Evolutionary conservation across 2,888 invertebrate genomes (phyloP), one percentile per base, ranked within the genome.

Genomic region (Trachelus troglodyta): DNA sequence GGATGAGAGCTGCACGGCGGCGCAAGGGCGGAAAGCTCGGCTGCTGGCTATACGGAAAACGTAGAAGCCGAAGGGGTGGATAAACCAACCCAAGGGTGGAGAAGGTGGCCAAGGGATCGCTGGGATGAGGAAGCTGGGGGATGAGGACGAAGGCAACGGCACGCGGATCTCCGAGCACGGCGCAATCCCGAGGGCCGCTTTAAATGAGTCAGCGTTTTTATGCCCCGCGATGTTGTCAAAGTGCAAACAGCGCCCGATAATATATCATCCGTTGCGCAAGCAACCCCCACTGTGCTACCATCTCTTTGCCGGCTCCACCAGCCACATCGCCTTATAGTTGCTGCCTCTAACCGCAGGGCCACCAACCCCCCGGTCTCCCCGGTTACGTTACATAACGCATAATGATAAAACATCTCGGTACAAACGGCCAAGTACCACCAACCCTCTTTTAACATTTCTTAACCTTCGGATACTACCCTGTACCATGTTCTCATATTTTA

Each of bases 141-240:
- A 23, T 30, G 31, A 81, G 78, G 80, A 76, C 77, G 79, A 82
- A 81, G 81, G 83, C 85, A 76, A 85, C 78, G 85, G 86, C 87
- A 87, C 87, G 86, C 86, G 86, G 84, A 84, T 82, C 88, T 86
- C 84, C 83, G 84, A 85, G 84, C 83, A 79, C 83, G 82, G 83
- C 86, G 88, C 90, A 90, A 91, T 91, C 90, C 90, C 90, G 89
- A 89, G 90, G 89, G 90, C 89, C 88, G 91, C 87, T 90, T 91
- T 91, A 91, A 91, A 91, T 91, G 91, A 91, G 91, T 91, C 91
- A 91, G 91, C 91, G 90, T 90, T 91, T 91, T 91, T 91, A 91
- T 91, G 90, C 89, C 89, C 88, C 88, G 90, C 89, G 90, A 91
- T 90, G 90, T 91, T 91, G 91, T 91, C 91, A 91, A 91, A 91